These are phyloP conservation scores for Poeciliopsis infans DNA, from an alignment of 2,797 vertebrate genomes.

Conservation along the genomic window DNA sequence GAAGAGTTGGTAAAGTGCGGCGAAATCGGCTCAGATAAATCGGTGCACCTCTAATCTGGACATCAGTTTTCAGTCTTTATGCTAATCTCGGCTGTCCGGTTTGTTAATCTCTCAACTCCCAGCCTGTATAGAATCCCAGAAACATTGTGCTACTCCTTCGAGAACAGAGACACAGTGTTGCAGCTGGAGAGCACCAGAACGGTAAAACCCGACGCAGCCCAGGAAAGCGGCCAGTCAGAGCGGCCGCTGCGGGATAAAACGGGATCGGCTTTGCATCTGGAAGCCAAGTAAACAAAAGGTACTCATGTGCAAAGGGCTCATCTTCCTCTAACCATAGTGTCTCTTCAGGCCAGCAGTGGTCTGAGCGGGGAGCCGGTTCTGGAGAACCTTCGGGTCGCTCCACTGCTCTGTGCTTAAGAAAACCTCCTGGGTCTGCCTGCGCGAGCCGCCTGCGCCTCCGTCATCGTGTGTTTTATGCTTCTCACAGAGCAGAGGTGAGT, in stretches of 20 bases:
- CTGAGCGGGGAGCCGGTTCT: constrained; percentile 61
- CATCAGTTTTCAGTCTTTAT: constrained; percentile 10
- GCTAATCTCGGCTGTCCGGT: background rate
- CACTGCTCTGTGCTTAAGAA: constrained; percentile 61
- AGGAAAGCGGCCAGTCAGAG: background rate
- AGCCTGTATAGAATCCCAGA: constrained; percentile 11
- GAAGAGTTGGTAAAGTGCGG: no score
- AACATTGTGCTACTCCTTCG: constrained; percentile 9
- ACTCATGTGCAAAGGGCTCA: constrained; percentile 59
- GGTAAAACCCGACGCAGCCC: background rate
- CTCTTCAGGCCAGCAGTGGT: constrained; percentile 60
- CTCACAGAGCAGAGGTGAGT: constrained; percentile 73
- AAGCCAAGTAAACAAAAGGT: constrained; percentile 46
- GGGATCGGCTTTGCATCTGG: constrained; percentile 37
- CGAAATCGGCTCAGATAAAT: no score
- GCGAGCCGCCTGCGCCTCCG: constrained; percentile 36
- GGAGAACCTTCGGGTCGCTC: constrained; percentile 54
- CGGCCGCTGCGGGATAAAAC: constrained; percentile 10
- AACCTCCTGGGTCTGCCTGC: constrained; percentile 13
- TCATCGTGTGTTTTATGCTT: constrained; percentile 76
- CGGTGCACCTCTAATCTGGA: background rate
- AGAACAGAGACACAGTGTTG: constrained; percentile 32
- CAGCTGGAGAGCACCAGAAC: constrained; percentile 39
- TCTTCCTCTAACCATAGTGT: constrained; percentile 41
- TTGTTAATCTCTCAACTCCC: background rate